phyloP scores from a whole-genome alignment of 2,113 vertebrate genomes.

The Calonectris borealis region DNA sequence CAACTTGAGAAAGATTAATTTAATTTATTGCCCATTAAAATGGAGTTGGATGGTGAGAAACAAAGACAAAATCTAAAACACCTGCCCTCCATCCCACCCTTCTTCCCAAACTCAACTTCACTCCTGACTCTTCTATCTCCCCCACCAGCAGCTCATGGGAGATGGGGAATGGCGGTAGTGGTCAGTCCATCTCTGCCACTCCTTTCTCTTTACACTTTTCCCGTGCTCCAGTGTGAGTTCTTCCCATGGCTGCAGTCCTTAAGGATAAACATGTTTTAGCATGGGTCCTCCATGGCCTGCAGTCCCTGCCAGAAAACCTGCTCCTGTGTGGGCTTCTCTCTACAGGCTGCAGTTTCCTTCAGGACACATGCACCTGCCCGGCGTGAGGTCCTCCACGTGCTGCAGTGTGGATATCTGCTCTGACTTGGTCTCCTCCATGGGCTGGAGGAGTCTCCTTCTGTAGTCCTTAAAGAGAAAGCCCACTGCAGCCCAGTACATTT shows the following conservation, averaged over 20 bases:
- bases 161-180: accelerated
- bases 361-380: not conserved
- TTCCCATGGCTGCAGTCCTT: not conserved
- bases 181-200: not conserved
- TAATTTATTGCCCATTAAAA: not conserved
- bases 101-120: not conserved
- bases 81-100: not conserved
- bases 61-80: not conserved
- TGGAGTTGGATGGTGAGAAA: not conserved
- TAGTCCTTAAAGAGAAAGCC: not conserved
- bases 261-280: not conserved
- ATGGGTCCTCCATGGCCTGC: accelerated
- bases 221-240: not conserved
- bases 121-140: not conserved
- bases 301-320: not conserved
- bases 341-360: not conserved
- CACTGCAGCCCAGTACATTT: not conserved
- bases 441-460: not conserved
- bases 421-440: not conserved
- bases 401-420: not conserved
- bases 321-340: not conserved
- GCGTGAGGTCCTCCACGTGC: not conserved
- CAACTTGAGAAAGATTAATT: not conserved
- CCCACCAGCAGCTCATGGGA: not conserved
- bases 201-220: not conserved